Percentiles rank a stretch among this genome's conserved stretches.
These are phyloP conservation scores for Anabacerthia variegaticeps DNA, from an alignment of 2,797 vertebrate genomes.

Conservation along the genomic window DNA sequence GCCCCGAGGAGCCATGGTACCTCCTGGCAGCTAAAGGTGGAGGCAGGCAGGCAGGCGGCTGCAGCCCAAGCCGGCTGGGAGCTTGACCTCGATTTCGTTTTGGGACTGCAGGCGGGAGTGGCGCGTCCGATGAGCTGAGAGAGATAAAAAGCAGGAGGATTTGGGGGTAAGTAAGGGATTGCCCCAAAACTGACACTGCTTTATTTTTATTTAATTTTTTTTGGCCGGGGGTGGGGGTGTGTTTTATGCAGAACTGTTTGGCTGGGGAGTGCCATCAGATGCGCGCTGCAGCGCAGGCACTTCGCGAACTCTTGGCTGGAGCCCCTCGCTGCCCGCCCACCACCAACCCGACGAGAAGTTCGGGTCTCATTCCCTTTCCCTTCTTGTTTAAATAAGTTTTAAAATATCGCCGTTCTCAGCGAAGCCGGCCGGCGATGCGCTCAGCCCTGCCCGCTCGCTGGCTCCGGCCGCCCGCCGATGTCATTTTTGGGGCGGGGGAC, in stretches of 20 bases:
- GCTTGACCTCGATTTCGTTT: neutral
- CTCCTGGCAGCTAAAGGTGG: neutral
- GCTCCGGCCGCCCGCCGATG: neutral
- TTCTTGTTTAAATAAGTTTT: slow-evolving; percentile 23
- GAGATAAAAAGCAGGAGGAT: neutral
- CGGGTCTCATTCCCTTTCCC: neutral
- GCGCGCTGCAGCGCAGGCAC: neutral
- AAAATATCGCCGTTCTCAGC: neutral
- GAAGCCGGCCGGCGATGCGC: neutral
- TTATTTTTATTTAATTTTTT: neutral
- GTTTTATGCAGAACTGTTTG: neutral
- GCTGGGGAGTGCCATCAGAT: neutral
- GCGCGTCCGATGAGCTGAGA: neutral
- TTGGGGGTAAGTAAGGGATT: slow-evolving; percentile 18
- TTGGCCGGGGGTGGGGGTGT: rapidly evolving
- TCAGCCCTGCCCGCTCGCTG: neutral
- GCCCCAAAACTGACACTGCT: neutral
- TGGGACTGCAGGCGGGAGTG: neutral
- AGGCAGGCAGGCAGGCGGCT: neutral
- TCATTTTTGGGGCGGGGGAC: neutral
- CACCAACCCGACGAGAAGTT: neutral
- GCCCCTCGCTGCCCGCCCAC: neutral
- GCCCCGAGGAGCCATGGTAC: neutral
- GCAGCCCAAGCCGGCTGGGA: neutral
- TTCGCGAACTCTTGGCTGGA: neutral